These are phyloP conservation scores for Nasonia vitripennis DNA, from an alignment of 1,140 invertebrate genomes.

Conservation along the genomic window DNA sequence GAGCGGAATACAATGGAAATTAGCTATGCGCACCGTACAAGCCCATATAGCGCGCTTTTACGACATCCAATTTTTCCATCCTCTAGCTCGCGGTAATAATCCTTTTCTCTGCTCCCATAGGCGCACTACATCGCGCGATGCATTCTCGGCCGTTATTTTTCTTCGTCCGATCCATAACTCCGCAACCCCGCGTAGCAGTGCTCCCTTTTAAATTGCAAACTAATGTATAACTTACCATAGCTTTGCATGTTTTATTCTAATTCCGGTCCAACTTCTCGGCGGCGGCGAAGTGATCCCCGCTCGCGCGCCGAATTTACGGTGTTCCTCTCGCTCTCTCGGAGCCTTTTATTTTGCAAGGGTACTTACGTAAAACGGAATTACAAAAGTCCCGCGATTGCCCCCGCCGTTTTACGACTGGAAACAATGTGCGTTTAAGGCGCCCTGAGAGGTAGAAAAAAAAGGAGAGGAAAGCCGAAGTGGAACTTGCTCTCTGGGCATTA, in stretches of 20 bases:
- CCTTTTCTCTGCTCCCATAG: not conserved
- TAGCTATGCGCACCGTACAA: not conserved
- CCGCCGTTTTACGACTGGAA: slow-evolving; percentile 41
- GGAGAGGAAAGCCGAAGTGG: not conserved
- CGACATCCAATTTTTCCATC: not conserved
- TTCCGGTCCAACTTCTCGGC: not conserved
- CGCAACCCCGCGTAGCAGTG: not conserved
- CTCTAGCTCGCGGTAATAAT: not conserved
- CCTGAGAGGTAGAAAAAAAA: not conserved
- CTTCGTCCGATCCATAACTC: no score
- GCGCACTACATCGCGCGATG: no score
- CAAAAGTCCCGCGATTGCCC: slow-evolving; percentile 24
- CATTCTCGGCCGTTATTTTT: no score
- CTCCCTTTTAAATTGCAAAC: slow-evolving; percentile 23
- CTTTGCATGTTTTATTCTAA: slow-evolving; percentile 24
- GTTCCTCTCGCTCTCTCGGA: not conserved
- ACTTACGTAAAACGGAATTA: slow-evolving; percentile 38
- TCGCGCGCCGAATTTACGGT: slow-evolving; percentile 1
- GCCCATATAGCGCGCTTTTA: not conserved
- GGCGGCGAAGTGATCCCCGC: not conserved
- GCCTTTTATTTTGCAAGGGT: slow-evolving; percentile 29
- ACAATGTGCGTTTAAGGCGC: slow-evolving; percentile 35
- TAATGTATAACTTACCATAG: slow-evolving; percentile 23
- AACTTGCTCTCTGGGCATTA: slow-evolving; percentile 4
- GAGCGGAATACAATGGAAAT: not conserved